Conservation (phyloP, 2,113 vertebrate species). For the Phylloscopus trochilus region DNA sequence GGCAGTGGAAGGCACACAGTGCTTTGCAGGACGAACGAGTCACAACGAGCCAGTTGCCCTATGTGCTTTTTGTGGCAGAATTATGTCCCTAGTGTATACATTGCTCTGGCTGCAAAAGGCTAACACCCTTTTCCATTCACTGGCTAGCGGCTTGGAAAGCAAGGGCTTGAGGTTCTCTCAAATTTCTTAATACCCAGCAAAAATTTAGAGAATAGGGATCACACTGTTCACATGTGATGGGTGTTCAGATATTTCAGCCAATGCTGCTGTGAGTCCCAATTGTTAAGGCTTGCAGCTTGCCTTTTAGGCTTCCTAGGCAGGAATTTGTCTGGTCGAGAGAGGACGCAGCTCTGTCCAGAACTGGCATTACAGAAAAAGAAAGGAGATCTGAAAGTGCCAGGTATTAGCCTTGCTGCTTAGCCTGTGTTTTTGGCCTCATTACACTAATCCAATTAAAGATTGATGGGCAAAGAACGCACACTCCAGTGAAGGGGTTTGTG, state of each 20-base stretch:
- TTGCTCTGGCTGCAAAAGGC: neutral
- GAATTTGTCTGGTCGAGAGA: neutral
- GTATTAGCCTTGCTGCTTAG: constrained; percentile 29
- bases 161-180: neutral
- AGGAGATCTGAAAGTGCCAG: constrained; percentile 5
- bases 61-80: neutral
- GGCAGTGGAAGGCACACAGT: constrained; percentile 1
- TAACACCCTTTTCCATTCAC: neutral
- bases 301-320: neutral
- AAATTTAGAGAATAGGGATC: neutral
- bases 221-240: neutral
- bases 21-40: neutral
- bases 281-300: neutral
- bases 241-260: neutral
- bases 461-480: neutral
- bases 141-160: neutral
- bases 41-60: neutral
- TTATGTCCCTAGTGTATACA: neutral
- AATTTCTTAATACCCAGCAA: neutral
- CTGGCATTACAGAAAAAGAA: neutral
- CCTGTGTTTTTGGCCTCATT: constrained; percentile 41
- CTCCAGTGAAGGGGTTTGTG: neutral
- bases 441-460: constrained; percentile 57
- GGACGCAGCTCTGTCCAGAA: neutral
- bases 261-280: neutral